phyloP scores from a whole-genome alignment of 1,140 invertebrate species.

The Meloidogyne exigua region DNA sequence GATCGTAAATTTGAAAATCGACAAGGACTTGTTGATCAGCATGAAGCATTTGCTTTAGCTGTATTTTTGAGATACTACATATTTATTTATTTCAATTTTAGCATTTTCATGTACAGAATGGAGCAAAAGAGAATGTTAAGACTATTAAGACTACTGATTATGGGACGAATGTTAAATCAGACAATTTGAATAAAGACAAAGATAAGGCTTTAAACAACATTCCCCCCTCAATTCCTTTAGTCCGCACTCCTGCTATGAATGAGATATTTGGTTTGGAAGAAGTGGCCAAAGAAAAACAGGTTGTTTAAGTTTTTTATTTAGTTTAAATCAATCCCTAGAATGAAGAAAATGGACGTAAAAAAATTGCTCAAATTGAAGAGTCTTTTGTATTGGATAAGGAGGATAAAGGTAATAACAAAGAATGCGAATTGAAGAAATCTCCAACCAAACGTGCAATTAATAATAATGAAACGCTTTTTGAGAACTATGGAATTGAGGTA shows the following conservation, averaged over 20 bases:
- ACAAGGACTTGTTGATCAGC: background rate
- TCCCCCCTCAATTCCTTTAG: background rate
- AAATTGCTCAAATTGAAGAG: background rate
- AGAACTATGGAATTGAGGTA: too few species aligned
- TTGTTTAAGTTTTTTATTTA: background rate
- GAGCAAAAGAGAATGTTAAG: background rate
- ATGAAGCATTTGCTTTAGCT: background rate
- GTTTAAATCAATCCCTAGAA: background rate
- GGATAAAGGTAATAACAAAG: too few species aligned
- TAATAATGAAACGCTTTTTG: too few species aligned
- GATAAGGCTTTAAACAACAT: background rate
- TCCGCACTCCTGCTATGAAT: background rate
- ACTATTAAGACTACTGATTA: background rate
- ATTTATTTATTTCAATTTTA: background rate
- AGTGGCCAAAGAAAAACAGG: background rate
- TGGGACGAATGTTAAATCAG: background rate
- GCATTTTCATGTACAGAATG: slow-evolving; percentile 1
- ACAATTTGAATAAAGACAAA: too few species aligned
- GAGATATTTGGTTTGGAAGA: background rate
- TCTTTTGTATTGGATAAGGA: too few species aligned
- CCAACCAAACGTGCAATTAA: too few species aligned
- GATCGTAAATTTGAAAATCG: background rate
- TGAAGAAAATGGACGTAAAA: background rate
- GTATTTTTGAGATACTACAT: background rate
- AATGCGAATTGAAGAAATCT: too few species aligned